These are phyloP conservation scores for Campylomormyrus tamandua DNA, from an alignment of 2,113 vertebrate genomes.

Conservation along the genomic window DNA sequence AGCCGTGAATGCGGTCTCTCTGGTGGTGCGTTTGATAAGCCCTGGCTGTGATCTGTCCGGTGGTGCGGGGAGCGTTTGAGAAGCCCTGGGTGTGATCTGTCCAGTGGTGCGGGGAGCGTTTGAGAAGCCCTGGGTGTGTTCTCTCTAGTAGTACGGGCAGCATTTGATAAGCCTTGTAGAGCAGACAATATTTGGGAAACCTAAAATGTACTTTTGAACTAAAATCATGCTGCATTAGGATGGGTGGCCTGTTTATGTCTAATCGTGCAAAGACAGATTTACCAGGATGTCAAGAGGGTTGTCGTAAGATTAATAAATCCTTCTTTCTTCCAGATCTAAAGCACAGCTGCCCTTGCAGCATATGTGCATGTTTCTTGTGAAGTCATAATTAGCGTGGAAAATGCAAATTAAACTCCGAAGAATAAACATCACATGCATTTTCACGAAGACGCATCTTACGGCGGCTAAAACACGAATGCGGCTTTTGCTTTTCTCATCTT, in stretches of 20 bases:
- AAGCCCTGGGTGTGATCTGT: neutral
- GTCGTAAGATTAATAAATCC: conserved; percentile 1
- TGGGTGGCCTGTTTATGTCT: neutral
- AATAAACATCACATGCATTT: neutral
- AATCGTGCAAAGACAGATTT: neutral
- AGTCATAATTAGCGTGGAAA: neutral
- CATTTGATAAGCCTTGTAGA: neutral
- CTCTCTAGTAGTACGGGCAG: neutral
- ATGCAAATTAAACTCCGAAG: neutral
- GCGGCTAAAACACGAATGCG: neutral
- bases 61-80: neutral
- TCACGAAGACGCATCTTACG: neutral
- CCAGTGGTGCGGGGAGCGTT: neutral
- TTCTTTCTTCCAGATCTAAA: neutral
- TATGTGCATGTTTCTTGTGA: neutral
- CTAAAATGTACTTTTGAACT: neutral
- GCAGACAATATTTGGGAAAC: neutral
- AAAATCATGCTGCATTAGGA: neutral
- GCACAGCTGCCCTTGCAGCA: neutral
- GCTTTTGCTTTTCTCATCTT: neutral
- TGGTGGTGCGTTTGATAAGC: neutral
- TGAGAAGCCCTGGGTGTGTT: neutral
- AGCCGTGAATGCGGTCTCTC: neutral
- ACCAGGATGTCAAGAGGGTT: neutral
- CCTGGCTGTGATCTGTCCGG: neutral